A percentile compares a stretch with the other conserved stretches of the same genome.
phyloP scores from a whole-genome alignment of 2,113 vertebrate species.

The Crotalus tigris region DNA sequence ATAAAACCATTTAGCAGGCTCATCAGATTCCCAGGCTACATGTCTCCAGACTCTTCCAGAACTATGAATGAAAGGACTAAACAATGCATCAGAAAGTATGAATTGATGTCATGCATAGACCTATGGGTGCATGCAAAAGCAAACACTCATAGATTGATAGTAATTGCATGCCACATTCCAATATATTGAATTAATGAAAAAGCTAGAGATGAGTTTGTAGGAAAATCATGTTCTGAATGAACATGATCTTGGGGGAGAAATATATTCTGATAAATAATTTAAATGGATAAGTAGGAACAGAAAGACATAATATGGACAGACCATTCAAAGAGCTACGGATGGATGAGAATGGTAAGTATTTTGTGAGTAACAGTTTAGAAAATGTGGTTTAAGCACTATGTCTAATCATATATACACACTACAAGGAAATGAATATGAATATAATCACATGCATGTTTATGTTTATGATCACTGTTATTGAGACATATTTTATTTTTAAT shows the following conservation, averaged over 20 bases:
- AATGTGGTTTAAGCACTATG: background rate
- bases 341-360: background rate
- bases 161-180: background rate
- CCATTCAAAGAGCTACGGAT: background rate
- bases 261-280: background rate
- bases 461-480: background rate
- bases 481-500: background rate
- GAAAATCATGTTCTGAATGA: background rate
- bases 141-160: background rate
- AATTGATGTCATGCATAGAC: background rate
- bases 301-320: background rate
- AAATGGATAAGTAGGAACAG: background rate
- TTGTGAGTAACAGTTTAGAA: background rate
- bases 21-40: background rate
- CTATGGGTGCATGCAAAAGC: background rate
- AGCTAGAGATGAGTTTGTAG: background rate
- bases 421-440: background rate
- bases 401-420: background rate
- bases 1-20: background rate
- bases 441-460: background rate
- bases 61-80: background rate
- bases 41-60: background rate
- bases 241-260: background rate
- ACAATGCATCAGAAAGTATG: background rate
- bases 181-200: background rate